phyloP scores from a whole-genome alignment of 2,888 invertebrate species.

The Lymantria dispar region DNA sequence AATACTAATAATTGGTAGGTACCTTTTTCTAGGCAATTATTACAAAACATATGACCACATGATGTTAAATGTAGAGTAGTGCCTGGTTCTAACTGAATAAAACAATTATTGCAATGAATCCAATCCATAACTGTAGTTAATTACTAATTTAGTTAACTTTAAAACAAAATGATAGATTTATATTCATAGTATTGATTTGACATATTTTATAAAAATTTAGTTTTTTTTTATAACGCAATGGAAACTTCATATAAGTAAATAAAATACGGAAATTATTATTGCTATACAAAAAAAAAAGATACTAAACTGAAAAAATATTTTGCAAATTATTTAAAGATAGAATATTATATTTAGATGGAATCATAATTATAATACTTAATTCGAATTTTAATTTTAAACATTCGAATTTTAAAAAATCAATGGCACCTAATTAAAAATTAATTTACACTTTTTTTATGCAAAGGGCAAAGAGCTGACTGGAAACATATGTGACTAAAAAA shows the following conservation, averaged over 20 bases:
- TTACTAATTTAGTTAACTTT: constrained; percentile 10
- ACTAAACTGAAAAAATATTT: no score
- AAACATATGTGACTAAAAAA: no score
- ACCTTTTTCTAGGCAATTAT: constrained; percentile 72
- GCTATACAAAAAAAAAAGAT: no score
- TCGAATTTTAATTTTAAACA: no score
- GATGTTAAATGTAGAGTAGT: constrained; percentile 73
- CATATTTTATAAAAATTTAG: constrained; percentile 5
- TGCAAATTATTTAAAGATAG: no score
- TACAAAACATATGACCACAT: constrained; percentile 81
- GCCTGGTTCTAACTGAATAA: constrained; percentile 68
- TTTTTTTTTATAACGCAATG: not conserved
- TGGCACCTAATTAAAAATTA: no score
- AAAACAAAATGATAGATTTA: constrained; percentile 9
- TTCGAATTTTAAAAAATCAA: no score
- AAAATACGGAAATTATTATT: no score
- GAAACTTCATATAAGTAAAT: not conserved
- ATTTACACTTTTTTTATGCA: no score
- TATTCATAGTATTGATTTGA: constrained; percentile 16
- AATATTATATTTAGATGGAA: no score
- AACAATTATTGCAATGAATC: constrained; percentile 80
- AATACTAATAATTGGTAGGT: constrained; percentile 12
- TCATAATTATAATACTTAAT: no score
- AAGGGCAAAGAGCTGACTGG: no score
- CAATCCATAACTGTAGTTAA: constrained; percentile 63